Evolutionary conservation across 35 echinoderm and acorn worm species (phyloP).

Genomic region (Apostichopus californicus): DNA sequence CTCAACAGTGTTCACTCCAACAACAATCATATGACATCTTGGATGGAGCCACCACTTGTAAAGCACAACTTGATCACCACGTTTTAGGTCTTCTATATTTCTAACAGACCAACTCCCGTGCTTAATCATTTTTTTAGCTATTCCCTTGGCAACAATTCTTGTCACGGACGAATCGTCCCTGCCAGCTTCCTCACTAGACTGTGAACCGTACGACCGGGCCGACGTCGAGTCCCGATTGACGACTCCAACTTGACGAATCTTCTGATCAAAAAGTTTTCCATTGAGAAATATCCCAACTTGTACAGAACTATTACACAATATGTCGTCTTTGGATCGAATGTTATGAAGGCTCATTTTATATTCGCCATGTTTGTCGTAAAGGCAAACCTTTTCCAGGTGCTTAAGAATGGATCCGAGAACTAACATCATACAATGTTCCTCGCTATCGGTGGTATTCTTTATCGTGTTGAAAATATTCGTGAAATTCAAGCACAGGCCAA

Average conservation of each 20-base stretch:
- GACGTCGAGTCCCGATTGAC: background rate
- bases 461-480: background rate
- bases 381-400: background rate
- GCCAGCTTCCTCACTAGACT: background rate
- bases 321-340: background rate
- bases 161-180: no score
- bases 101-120: background rate
- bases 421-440: background rate
- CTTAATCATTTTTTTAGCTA: background rate
- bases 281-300: background rate
- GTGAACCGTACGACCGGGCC: background rate
- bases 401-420: background rate
- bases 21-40: conserved; percentile 18
- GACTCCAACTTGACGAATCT: no score
- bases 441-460: background rate
- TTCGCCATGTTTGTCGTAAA: background rate
- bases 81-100: background rate
- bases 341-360: background rate
- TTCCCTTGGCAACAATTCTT: background rate
- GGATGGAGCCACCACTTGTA: conserved; percentile 14
- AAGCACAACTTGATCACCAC: conserved; percentile 5
- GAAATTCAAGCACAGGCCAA: background rate
- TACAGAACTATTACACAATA: background rate
- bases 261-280: background rate
- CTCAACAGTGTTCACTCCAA: background rate